Evolutionary conservation across 2,888 invertebrate genomes (phyloP), one percentile per base, ranked within the genome.

Genomic region (Sinhomidia bicolor): DNA sequence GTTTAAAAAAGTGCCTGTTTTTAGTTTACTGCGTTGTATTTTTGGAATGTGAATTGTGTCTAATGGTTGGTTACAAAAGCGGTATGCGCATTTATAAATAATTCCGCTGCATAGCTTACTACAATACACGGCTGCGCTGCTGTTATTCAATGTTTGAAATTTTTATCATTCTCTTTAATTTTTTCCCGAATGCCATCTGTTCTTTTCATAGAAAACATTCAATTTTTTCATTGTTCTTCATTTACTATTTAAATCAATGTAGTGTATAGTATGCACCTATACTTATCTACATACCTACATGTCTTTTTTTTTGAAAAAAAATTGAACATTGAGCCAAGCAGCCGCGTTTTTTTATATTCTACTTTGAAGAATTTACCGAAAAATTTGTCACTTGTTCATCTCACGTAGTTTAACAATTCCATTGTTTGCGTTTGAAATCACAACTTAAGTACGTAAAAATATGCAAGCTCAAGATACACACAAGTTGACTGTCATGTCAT

Each of bases 301-400:
- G 4, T 20, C 2, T 68, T 68, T 68, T 68, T 68, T 68, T 32
- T 0, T 26, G 3, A 4, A 36, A 51, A 71, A 51, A 71, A 71
- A 71, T 36, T 14, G 44, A 74, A 51, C 51, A 29, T 23, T 29
- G 20, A 68, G 10, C 7, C 6, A 3, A 36, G 62, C 51, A 9
- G 32, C 51, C 9, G 51, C 29, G n/a, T n/a, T n/a, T n/a, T n/a
- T n/a, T 78, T 54, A 32, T 7, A 78, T 57, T 36, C 57, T 78
- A 54, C 57, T 54, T 78, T 78, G 78, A 78, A 17, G 78, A 78
- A 78, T 78, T 29, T 57, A 78, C 78, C 78, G 76, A 78, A 78
- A 54, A 78, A 78, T 78, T 78, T 78, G 78, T 78, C 78, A 78
- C 78, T 78, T 78, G 32, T 78, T 57, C 32, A 32, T 78, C 32